phyloP scores from a whole-genome alignment of 2,888 invertebrate genomes.

The Harpalus rufipes region DNA sequence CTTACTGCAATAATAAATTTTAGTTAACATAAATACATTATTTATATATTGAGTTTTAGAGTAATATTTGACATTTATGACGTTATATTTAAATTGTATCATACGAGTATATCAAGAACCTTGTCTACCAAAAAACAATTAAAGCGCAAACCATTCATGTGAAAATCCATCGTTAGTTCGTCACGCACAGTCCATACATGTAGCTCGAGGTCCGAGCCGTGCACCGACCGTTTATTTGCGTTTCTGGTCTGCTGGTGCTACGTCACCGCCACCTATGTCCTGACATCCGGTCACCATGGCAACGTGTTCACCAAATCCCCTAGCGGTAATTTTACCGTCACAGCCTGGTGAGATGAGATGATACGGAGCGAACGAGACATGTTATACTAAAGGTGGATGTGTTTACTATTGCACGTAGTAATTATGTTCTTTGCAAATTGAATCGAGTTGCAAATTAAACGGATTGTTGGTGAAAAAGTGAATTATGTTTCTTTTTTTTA shows the following conservation, averaged over 20 bases:
- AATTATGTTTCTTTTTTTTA: not conserved
- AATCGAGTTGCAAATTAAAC: not conserved
- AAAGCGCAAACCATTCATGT: not conserved
- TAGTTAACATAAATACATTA: no score
- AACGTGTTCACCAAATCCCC: conserved; percentile 58
- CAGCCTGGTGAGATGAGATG: not conserved
- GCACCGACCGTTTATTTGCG: conserved; percentile 38
- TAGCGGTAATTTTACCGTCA: conserved; percentile 46
- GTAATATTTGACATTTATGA: no score
- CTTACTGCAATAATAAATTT: no score
- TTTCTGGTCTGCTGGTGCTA: conserved; percentile 56
- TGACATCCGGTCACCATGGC: conserved; percentile 49
- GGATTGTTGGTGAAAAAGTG: not conserved
- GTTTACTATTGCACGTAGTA: not conserved
- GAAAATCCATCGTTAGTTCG: not conserved
- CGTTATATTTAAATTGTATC: no score
- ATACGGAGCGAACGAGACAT: not conserved
- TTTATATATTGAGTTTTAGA: no score
- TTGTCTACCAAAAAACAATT: no score
- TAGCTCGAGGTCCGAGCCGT: not conserved
- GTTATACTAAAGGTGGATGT: not conserved
- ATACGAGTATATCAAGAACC: no score
- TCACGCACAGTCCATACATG: not conserved
- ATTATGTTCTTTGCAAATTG: not conserved
- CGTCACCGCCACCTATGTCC: conserved; percentile 47